Percentiles rank a stretch among this genome's conserved stretches.
Evolutionary conservation across 2,888 invertebrate species (phyloP).

Genomic region (Cephus pulcher): DNA sequence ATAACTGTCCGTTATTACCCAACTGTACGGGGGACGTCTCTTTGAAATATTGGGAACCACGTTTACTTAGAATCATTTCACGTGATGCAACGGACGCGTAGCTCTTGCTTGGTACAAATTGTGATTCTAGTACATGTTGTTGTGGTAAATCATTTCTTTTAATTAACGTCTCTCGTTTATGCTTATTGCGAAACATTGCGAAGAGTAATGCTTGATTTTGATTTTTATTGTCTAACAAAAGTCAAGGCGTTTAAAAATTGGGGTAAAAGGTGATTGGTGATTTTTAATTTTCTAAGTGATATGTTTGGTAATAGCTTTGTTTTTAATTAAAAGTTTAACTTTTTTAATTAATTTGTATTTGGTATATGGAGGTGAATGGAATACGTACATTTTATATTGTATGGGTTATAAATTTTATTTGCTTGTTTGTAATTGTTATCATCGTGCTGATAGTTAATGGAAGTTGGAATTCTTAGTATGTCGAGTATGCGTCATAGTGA

Average conservation of each 20-base stretch:
- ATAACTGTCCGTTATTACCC: constrained; percentile 25
- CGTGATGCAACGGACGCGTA: no score
- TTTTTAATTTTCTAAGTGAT: not conserved
- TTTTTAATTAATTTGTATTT: not conserved
- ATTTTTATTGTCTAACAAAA: no score
- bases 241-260: not conserved
- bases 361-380: not conserved
- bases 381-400: not conserved
- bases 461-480: not conserved
- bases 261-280: no score
- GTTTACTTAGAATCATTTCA: no score
- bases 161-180: not conserved
- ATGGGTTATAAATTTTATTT: not conserved
- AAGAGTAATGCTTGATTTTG: no score
- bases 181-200: no score
- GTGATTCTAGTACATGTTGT: not conserved
- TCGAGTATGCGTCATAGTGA: not conserved
- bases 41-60: no score
- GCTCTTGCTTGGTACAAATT: no score
- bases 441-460: not conserved
- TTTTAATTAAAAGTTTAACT: not conserved
- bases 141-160: not conserved
- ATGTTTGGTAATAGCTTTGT: not conserved
- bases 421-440: not conserved
- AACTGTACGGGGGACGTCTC: not conserved